A percentile compares a stretch with the other conserved stretches of the same genome.
phyloP scores from a whole-genome alignment of 2,888 invertebrate genomes.

The Drepanosiphum platanoidis region DNA sequence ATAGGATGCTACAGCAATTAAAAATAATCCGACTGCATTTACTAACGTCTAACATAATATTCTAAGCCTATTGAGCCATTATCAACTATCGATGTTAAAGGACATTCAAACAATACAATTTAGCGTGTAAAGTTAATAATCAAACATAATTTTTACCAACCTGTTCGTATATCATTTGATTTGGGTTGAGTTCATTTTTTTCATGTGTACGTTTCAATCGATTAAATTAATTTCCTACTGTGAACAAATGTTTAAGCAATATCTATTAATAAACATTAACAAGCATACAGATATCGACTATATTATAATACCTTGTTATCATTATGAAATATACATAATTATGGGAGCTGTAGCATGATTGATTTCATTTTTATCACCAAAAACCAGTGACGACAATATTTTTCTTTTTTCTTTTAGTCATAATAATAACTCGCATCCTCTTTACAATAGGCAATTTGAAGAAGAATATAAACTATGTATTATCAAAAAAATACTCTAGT shows the following conservation, averaged over 20 bases:
- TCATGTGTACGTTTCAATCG: neutral
- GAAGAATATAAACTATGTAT: neutral
- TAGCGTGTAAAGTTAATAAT: too few relatives aligned
- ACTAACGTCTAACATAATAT: too few relatives aligned
- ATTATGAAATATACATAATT: slow-evolving; percentile 13
- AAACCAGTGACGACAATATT: slow-evolving; percentile 20
- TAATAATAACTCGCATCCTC: neutral
- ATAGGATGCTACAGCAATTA: too few relatives aligned
- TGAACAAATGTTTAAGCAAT: neutral
- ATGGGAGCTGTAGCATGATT: slow-evolving; percentile 36
- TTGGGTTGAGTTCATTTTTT: neutral
- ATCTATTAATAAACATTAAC: neutral
- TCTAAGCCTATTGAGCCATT: too few relatives aligned
- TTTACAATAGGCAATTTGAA: neutral
- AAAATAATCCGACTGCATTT: too few relatives aligned
- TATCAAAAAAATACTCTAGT: neutral
- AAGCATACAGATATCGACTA: neutral
- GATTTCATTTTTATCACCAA: slow-evolving; percentile 45
- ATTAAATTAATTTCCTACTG: neutral
- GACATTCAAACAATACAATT: too few relatives aligned
- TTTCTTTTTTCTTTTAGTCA: neutral
- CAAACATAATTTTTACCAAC: too few relatives aligned
- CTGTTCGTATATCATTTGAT: too few relatives aligned
- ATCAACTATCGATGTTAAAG: too few relatives aligned
- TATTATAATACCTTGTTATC: neutral